These are phyloP conservation scores for Baronia brevicornis DNA, from an alignment of 2,888 invertebrate species.

Conservation along the genomic window DNA sequence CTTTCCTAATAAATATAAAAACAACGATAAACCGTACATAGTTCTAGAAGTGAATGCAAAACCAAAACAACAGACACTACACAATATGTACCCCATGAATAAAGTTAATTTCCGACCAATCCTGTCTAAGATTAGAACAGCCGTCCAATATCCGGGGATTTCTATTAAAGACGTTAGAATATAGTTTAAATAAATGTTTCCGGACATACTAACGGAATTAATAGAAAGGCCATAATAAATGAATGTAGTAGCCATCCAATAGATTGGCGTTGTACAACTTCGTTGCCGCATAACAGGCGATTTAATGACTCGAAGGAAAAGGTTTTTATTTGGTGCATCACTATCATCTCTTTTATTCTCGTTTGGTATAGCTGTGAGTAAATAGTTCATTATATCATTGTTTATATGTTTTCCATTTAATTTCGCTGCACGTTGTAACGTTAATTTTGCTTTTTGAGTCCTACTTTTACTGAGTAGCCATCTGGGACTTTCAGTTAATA, in stretches of 20 bases:
- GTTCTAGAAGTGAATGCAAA: conserved; percentile 66
- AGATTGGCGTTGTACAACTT: conserved; percentile 80
- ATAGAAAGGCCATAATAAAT: conserved; percentile 87
- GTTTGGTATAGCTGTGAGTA: conserved; percentile 43
- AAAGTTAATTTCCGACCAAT: conserved; percentile 70
- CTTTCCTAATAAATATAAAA: conserved; percentile 77
- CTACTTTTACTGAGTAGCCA: conserved; percentile 84
- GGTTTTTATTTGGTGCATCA: conserved; percentile 25
- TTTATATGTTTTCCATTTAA: conserved; percentile 75
- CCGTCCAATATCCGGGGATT: conserved; percentile 81
- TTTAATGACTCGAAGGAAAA: conserved; percentile 60
- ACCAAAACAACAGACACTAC: conserved; percentile 67
- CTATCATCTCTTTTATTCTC: conserved; percentile 26
- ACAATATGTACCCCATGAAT: conserved; percentile 51
- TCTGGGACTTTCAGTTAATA: conserved; percentile 82
- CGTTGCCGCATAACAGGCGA: conserved; percentile 74
- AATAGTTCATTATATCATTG: conserved; percentile 51
- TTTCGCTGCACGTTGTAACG: conserved; percentile 76
- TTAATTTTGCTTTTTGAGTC: conserved; percentile 74
- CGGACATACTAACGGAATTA: conserved; percentile 83
- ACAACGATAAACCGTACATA: conserved; percentile 40
- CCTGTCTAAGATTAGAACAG: conserved; percentile 77
- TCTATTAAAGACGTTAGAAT: conserved; percentile 79
- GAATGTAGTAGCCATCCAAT: conserved; percentile 86
- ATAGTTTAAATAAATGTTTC: conserved; percentile 86